These are phyloP conservation scores for Dromococcyx pavoninus DNA, from an alignment of 2,797 vertebrate genomes.

Conservation along the genomic window DNA sequence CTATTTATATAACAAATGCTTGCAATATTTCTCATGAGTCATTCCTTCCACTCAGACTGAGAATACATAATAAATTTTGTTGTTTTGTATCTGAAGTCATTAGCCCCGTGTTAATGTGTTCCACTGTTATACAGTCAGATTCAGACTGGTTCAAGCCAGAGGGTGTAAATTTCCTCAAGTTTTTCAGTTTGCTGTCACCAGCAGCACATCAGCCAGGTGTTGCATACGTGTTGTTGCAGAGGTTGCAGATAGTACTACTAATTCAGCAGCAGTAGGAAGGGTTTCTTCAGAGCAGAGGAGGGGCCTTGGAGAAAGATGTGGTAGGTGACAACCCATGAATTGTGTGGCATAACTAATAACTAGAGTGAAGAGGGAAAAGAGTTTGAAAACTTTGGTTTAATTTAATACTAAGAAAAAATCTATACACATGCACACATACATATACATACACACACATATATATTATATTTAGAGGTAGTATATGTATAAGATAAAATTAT, in stretches of 20 bases:
- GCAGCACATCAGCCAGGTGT: not conserved
- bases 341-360: not conserved
- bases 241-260: not conserved
- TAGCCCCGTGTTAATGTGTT: not conserved
- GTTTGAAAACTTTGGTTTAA: not conserved
- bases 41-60: not conserved
- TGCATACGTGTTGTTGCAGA: not conserved
- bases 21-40: slow-evolving; percentile 44
- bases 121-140: not conserved
- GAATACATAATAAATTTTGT: not conserved
- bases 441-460: not conserved
- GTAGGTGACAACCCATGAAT: not conserved
- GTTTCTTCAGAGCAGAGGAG: not conserved
- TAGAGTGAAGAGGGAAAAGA: not conserved
- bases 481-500: not conserved
- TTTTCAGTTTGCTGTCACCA: not conserved
- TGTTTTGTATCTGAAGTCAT: not conserved
- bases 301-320: not conserved
- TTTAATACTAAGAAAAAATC: not conserved
- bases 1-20: slow-evolving; percentile 38
- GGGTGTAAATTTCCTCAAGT: not conserved
- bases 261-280: not conserved
- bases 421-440: accelerated
- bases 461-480: not conserved
- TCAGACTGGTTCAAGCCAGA: not conserved